Percentiles rank a stretch among this genome's conserved stretches.
These are phyloP conservation scores for Leptopilina syphax DNA, from an alignment of 2,888 invertebrate genomes.

Conservation along the genomic window DNA sequence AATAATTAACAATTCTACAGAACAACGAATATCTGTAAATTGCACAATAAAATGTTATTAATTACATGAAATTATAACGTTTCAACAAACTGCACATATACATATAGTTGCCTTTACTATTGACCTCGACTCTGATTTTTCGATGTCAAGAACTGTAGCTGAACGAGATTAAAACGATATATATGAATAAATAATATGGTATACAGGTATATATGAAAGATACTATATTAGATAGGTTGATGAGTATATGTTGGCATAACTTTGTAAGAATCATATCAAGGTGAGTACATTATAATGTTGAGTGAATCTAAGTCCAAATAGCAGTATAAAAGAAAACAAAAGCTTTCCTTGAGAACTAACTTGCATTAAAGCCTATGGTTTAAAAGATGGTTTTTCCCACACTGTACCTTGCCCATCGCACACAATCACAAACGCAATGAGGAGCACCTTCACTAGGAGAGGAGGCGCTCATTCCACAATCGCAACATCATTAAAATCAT, in stretches of 20 bases:
- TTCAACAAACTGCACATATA: background rate
- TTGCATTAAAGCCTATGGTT: slow-evolving; percentile 44
- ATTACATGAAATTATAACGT: background rate
- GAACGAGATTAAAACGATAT: background rate
- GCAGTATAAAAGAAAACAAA: slow-evolving; percentile 50
- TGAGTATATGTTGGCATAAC: slow-evolving; percentile 40
- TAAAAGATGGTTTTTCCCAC: slow-evolving; percentile 49
- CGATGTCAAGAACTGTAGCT: slow-evolving; percentile 14
- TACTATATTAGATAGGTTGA: slow-evolving; percentile 20
- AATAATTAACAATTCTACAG: too few relatives aligned
- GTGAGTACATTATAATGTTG: slow-evolving; percentile 21
- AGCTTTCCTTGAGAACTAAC: slow-evolving; percentile 48
- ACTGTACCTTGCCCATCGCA: background rate
- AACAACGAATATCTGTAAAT: too few relatives aligned
- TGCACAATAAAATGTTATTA: too few relatives aligned
- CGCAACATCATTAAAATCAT: slow-evolving; percentile 51
- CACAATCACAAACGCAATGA: slow-evolving; percentile 24
- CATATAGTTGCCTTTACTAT: background rate
- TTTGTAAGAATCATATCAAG: slow-evolving; percentile 41
- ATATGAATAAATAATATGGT: background rate
- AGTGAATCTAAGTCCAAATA: slow-evolving; percentile 41
- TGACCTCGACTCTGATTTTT: slow-evolving; percentile 23
- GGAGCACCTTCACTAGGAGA: slow-evolving; percentile 38
- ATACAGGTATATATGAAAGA: background rate
- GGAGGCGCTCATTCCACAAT: slow-evolving; percentile 43